Evolutionary conservation across 2,888 invertebrate species (phyloP).

Genomic region (Caenorhabditis macrosperma): DNA sequence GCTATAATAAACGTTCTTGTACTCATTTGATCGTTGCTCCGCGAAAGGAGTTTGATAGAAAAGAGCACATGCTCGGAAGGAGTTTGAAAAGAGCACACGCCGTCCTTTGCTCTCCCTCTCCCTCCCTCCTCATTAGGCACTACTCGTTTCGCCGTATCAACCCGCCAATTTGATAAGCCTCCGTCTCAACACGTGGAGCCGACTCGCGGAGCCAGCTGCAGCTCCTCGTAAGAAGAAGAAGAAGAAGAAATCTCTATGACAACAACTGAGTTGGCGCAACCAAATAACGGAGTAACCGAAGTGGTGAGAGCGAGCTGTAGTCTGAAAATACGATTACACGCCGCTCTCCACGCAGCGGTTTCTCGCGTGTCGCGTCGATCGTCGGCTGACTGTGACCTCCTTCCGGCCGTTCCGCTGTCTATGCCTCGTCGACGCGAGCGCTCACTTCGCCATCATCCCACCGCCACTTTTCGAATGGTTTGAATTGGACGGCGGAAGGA

Average conservation of each 20-base stretch:
- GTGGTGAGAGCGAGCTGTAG: neutral
- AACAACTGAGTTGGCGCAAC: slow-evolving; percentile 14
- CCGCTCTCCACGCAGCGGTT: slow-evolving; percentile 6
- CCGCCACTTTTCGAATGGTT: slow-evolving; percentile 21
- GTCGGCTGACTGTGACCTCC: slow-evolving; percentile 26
- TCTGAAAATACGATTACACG: slow-evolving; percentile 15
- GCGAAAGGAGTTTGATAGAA: neutral
- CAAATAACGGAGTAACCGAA: neutral
- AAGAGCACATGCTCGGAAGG: neutral
- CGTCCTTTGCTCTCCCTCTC: too few species aligned
- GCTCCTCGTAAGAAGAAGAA: slow-evolving; percentile 1
- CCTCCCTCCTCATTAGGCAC: slow-evolving; percentile 17
- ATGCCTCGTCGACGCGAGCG: slow-evolving; percentile 20
- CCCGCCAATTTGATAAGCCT: slow-evolving; percentile 47
- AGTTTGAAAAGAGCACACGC: slow-evolving; percentile 27
- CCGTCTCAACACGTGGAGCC: slow-evolving; percentile 21
- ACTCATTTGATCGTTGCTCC: neutral
- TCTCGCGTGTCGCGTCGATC: too few species aligned
- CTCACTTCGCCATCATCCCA: neutral
- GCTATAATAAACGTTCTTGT: neutral
- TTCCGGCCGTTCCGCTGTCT: slow-evolving; percentile 31
- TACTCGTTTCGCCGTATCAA: slow-evolving; percentile 21
- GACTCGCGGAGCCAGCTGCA: slow-evolving; percentile 14
- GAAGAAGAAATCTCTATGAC: slow-evolving; percentile 54
- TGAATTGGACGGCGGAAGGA: slow-evolving; percentile 12